These are phyloP conservation scores for Acleris emargana DNA, from an alignment of 2,888 invertebrate genomes.

Conservation along the genomic window DNA sequence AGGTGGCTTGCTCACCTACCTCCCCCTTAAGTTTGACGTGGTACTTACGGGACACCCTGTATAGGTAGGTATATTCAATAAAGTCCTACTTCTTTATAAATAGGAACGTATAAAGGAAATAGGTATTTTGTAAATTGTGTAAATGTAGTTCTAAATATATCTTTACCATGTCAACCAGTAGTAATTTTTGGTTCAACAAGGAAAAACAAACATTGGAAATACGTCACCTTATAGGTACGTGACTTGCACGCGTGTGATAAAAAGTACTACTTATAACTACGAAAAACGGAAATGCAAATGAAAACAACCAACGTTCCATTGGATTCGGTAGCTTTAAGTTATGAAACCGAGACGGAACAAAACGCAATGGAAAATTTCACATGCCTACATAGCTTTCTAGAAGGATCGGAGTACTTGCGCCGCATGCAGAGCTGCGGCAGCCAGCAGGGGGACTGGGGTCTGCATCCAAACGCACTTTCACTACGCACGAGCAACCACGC, in stretches of 20 bases:
- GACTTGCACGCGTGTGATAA: constrained; percentile 2
- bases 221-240: neutral
- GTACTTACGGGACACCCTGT: too few species aligned
- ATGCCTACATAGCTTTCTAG: constrained; percentile 66
- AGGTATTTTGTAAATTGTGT: neutral
- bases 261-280: neutral
- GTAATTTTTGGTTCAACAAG: neutral
- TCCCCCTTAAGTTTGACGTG: too few species aligned
- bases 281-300: constrained; percentile 31
- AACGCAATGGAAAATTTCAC: constrained; percentile 60
- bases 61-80: too few species aligned
- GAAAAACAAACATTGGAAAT: neutral
- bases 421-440: constrained; percentile 48
- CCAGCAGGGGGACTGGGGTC: constrained; percentile 40
- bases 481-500: constrained; percentile 51
- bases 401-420: constrained; percentile 61
- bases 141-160: neutral
- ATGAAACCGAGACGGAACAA: constrained; percentile 51
- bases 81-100: neutral
- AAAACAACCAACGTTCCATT: constrained; percentile 9
- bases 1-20: too few species aligned
- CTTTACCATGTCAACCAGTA: neutral
- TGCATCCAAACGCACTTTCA: constrained; percentile 67
- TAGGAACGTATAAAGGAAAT: neutral
- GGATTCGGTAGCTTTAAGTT: constrained; percentile 17